These are phyloP conservation scores for Salvator merianae DNA, from an alignment of 2,113 vertebrate species.

Conservation along the genomic window DNA sequence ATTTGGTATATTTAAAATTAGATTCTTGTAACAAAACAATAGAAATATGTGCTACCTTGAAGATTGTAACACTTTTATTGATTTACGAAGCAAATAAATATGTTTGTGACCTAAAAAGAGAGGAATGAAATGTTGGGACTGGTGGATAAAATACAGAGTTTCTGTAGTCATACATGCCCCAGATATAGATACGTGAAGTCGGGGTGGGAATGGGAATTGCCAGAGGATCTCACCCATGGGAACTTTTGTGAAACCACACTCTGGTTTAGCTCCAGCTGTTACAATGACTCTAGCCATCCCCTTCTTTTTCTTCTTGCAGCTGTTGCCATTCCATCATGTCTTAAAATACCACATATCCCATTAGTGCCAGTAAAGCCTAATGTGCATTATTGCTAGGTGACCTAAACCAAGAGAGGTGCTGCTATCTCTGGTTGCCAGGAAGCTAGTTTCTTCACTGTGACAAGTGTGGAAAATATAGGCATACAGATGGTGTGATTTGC, in stretches of 20 bases:
- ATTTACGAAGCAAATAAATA: background rate
- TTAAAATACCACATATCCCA: conserved; percentile 41
- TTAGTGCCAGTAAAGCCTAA: conserved; percentile 17
- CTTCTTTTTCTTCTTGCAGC: conserved; percentile 55
- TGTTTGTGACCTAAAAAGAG: background rate
- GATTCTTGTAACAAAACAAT: no score
- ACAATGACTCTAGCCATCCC: conserved; percentile 26
- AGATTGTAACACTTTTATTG: no score
- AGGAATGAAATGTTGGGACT: background rate
- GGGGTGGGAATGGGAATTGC: background rate
- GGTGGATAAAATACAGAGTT: background rate
- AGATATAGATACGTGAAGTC: background rate
- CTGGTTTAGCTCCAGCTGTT: conserved; percentile 54
- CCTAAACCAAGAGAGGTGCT: background rate
- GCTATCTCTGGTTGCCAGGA: conserved; percentile 10
- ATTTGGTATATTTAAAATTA: background rate
- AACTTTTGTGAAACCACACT: conserved; percentile 6
- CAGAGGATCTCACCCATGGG: conserved; percentile 28
- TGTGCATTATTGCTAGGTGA: conserved; percentile 4
- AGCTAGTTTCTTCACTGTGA: background rate
- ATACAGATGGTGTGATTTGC: conserved; percentile 6
- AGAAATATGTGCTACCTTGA: no score
- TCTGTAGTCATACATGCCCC: background rate
- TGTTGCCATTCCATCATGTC: conserved; percentile 70
- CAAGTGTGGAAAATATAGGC: background rate